Evolutionary conservation across 2,113 vertebrate species (phyloP), one percentile per base, ranked within the genome.

Genomic region (Gymnocephalus cernua): DNA sequence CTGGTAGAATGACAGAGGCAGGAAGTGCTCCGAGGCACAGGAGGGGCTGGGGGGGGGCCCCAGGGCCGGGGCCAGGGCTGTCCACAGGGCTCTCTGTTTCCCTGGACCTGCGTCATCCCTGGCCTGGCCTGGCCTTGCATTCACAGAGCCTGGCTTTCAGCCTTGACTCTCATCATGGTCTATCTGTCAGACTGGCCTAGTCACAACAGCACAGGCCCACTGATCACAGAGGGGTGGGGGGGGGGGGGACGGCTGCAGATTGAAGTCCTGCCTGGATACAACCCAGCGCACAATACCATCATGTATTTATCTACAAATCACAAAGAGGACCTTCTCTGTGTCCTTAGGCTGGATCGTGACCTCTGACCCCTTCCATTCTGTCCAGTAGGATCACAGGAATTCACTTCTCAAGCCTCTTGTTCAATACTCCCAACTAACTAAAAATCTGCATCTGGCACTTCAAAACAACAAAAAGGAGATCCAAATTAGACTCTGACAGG

Each of bases 1-100:
- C 91, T 83, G 86, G 83, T 86, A 84, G 90, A 90, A 88, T 91
- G 91, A 88, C 92, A 91, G 93, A 92, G 83, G 86, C 92, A 94
- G 93, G 93, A 94, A 93, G 91, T 91, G 90, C 91, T 91, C 44
- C 0, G 80, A 92, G 91, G 90, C 73, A 80, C 68, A 61, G 83
- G 82, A 65, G 89, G 85, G 81, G 79, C 44, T 14, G 64, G 56
- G 53, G n/a, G n/a, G 23, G 61, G 83, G 72, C 25, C 62, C 59
- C 48, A 57, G 71, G 73, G 88, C 35, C n/a, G 25, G 59, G 86
- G 88, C 79, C 81, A 77, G 71, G 72, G 80, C 76, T 54, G 74
- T 87, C 92, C 83, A 90, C 85, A 89, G 85, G 76, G 80, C 79
- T 89, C 92, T 91, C 87, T 93, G 87, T 93, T 87, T 90, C 75